A percentile compares a stretch with the other conserved stretches of the same genome.
phyloP scores from a whole-genome alignment of 2,113 vertebrate genomes.

The Haplochromis vanheusdeni region DNA sequence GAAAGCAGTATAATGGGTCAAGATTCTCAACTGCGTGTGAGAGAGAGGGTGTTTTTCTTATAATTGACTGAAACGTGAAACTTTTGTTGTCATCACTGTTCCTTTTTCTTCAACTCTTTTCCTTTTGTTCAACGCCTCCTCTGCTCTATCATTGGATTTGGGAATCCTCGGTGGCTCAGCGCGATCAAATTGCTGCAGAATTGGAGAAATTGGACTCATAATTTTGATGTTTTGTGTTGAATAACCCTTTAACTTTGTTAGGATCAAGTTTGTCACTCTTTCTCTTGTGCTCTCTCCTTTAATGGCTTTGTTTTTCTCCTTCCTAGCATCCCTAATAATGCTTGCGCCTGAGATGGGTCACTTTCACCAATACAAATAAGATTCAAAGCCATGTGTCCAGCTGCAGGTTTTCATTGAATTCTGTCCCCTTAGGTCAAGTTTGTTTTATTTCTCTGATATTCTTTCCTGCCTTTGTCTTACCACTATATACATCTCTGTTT shows the following conservation, averaged over 20 bases:
- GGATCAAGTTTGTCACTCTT: slow-evolving; percentile 63
- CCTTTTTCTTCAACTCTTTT: slow-evolving; percentile 3
- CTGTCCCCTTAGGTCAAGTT: slow-evolving; percentile 83
- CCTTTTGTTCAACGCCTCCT: slow-evolving; percentile 24
- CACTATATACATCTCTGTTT: slow-evolving; percentile 50
- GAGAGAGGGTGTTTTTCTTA: neutral
- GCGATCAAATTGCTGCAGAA: slow-evolving; percentile 62
- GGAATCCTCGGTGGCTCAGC: slow-evolving; percentile 25
- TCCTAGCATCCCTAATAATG: slow-evolving; percentile 54
- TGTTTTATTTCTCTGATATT: slow-evolving; percentile 81
- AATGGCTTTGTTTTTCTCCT: slow-evolving; percentile 69
- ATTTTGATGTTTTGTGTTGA: slow-evolving; percentile 60
- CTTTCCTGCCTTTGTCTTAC: slow-evolving; percentile 51
- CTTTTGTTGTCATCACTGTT: slow-evolving; percentile 15
- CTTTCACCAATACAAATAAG: slow-evolving; percentile 95
- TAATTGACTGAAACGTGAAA: slow-evolving; percentile 49
- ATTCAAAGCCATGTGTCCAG: slow-evolving; percentile 91
- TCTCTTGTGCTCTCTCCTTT: slow-evolving; percentile 36
- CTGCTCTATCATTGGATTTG: slow-evolving; percentile 49
- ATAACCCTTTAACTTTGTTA: slow-evolving; percentile 66
- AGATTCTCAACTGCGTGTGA: neutral
- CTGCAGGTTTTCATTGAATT: slow-evolving; percentile 84
- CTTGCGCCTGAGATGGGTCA: slow-evolving; percentile 81
- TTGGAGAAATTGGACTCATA: slow-evolving; percentile 73
- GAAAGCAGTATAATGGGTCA: neutral